Percentiles rank a stretch among this genome's conserved stretches.
Conservation (phyloP, 2,113 vertebrate genomes). For the Platanista minor region DNA sequence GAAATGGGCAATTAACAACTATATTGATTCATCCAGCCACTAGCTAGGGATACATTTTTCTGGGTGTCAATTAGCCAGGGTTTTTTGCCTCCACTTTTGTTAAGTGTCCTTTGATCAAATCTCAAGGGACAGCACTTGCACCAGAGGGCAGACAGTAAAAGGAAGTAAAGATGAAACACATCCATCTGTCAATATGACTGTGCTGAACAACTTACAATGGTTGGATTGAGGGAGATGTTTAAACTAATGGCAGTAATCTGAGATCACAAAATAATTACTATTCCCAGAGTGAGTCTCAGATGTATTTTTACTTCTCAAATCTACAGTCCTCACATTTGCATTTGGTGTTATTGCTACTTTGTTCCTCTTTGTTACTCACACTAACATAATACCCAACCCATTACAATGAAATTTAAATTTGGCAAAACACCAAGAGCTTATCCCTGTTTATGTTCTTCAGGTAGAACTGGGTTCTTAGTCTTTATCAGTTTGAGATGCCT, state of each 20-base stretch:
- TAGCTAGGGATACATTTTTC: not conserved
- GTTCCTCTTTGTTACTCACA: not conserved
- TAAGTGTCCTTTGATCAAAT: slow-evolving; percentile 20
- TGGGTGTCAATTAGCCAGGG: not conserved
- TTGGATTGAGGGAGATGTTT: not conserved
- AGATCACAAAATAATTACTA: slow-evolving; percentile 33
- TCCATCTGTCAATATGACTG: not conserved
- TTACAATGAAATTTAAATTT: not conserved
- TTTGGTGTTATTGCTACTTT: not conserved
- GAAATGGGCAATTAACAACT: not conserved
- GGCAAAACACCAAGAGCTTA: not conserved
- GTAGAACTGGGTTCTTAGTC: not conserved
- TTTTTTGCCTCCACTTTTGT: not conserved
- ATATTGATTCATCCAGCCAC: not conserved
- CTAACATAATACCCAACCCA: not conserved
- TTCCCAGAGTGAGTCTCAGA: not conserved
- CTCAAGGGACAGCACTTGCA: not conserved
- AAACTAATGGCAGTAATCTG: not conserved
- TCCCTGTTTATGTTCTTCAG: not conserved
- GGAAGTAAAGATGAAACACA: slow-evolving; percentile 13
- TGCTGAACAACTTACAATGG: not conserved
- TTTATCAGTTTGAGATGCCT: not conserved
- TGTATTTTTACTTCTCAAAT: not conserved
- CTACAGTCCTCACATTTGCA: not conserved
- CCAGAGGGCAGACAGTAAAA: slow-evolving; percentile 15